Conservation (phyloP, 2,113 vertebrate species). For the Gavialis gangeticus region DNA sequence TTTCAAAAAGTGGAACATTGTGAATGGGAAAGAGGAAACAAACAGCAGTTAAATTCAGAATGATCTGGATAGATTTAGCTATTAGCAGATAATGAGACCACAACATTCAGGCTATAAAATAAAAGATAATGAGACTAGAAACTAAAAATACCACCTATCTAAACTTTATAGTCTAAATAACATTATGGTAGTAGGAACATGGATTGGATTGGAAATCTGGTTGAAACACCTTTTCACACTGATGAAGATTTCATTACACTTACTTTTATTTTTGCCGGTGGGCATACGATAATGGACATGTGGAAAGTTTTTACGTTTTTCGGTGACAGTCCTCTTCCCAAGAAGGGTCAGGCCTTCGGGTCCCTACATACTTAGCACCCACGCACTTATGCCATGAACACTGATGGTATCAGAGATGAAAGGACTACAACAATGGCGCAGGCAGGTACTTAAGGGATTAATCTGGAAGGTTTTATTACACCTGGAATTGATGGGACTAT, state of each 20-base stretch:
- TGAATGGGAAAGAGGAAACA: background rate
- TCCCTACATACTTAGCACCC: background rate
- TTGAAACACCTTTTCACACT: background rate
- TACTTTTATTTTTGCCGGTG: too few relatives aligned
- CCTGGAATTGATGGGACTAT: background rate
- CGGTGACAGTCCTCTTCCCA: background rate
- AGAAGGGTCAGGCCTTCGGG: background rate
- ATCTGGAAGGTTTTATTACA: background rate
- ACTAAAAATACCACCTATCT: background rate
- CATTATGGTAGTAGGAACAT: background rate
- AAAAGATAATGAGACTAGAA: slow-evolving; percentile 12
- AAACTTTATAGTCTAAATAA: slow-evolving; percentile 25
- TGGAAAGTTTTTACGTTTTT: background rate
- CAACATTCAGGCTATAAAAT: slow-evolving; percentile 23
- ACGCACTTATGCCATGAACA: background rate
- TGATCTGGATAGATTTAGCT: slow-evolving; percentile 8
- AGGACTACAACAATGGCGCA: background rate
- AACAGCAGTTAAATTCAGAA: background rate
- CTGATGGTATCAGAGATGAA: background rate
- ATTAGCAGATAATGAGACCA: slow-evolving; percentile 34
- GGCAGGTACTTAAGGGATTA: background rate
- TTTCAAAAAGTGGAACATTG: background rate
- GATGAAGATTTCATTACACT: background rate
- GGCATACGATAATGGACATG: too few relatives aligned
- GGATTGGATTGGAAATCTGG: background rate